A percentile compares a stretch with the other conserved stretches of the same genome.
phyloP scores from a whole-genome alignment of 1,140 invertebrate genomes.

The Neocloeon triangulifer region DNA sequence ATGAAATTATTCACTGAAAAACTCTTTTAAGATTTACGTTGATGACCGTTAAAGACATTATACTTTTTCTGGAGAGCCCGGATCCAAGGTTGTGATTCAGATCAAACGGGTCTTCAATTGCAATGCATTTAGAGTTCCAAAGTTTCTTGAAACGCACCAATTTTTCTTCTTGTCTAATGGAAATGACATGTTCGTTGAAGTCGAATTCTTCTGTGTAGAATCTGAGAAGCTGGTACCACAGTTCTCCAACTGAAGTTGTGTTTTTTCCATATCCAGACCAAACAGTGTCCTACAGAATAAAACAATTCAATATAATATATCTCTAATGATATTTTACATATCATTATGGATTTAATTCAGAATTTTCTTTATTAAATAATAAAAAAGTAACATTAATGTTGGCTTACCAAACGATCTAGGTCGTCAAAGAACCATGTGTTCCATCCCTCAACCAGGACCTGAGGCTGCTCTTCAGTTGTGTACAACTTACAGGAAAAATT shows the following conservation, averaged over 20 bases:
- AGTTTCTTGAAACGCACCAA: constrained; percentile 29
- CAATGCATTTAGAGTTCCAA: constrained; percentile 28
- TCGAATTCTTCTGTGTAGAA: constrained; percentile 33
- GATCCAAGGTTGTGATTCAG: constrained; percentile 30
- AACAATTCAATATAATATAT: background rate
- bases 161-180: constrained; percentile 21
- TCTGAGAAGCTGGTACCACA: constrained; percentile 22
- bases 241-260: constrained; percentile 14
- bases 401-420: constrained; percentile 7
- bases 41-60: constrained; percentile 11
- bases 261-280: constrained; percentile 18
- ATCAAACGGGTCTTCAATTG: constrained; percentile 41
- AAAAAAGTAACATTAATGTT: constrained; percentile 2
- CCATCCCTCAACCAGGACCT: constrained; percentile 6
- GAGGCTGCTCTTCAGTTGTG: too few relatives aligned
- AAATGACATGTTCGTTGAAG: constrained; percentile 26
- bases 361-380: too few relatives aligned
- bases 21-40: constrained; percentile 5
- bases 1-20: constrained; percentile 30
- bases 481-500: constrained; percentile 2
- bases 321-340: too few relatives aligned
- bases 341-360: too few relatives aligned
- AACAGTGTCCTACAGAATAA: constrained; percentile 7
- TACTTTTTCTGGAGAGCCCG: constrained; percentile 30
- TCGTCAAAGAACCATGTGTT: constrained; percentile 8